phyloP scores from a whole-genome alignment of 1,140 invertebrate genomes.

The Procambarus clarkii region DNA sequence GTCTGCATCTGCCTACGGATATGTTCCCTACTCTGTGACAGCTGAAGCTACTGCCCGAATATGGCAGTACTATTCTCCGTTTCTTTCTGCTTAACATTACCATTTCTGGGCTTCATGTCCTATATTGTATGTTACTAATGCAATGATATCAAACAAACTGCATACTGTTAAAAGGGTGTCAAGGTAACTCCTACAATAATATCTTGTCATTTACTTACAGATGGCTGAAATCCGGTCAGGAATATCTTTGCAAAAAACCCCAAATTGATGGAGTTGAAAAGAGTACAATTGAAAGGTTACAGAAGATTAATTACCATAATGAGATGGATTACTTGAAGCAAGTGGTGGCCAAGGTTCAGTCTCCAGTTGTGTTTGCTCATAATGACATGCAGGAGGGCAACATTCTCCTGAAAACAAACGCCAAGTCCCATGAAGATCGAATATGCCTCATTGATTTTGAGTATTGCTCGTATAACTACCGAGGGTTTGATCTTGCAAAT shows the following conservation, averaged over 20 bases:
- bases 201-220: slow-evolving; percentile 72
- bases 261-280: slow-evolving; percentile 32
- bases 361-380: slow-evolving; percentile 96
- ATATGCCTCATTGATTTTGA: slow-evolving; percentile 90
- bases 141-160: not conserved
- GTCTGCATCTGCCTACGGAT: too few species aligned
- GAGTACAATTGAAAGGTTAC: slow-evolving; percentile 69
- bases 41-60: too few species aligned
- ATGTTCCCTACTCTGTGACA: too few species aligned
- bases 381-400: slow-evolving; percentile 98
- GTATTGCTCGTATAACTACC: slow-evolving; percentile 94
- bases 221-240: slow-evolving; percentile 76
- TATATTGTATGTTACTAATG: not conserved
- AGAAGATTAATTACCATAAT: slow-evolving; percentile 58
- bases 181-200: not conserved
- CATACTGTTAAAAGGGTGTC: not conserved
- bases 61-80: too few species aligned
- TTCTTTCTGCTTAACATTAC: too few species aligned
- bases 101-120: not conserved
- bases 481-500: slow-evolving; percentile 96
- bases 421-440: slow-evolving; percentile 73
- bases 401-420: slow-evolving; percentile 75
- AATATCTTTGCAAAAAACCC: slow-evolving; percentile 73
- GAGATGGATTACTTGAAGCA: slow-evolving; percentile 72
- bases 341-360: slow-evolving; percentile 77